These are phyloP conservation scores for Chrosomus eos DNA, from an alignment of 2,797 vertebrate species.

Conservation along the genomic window DNA sequence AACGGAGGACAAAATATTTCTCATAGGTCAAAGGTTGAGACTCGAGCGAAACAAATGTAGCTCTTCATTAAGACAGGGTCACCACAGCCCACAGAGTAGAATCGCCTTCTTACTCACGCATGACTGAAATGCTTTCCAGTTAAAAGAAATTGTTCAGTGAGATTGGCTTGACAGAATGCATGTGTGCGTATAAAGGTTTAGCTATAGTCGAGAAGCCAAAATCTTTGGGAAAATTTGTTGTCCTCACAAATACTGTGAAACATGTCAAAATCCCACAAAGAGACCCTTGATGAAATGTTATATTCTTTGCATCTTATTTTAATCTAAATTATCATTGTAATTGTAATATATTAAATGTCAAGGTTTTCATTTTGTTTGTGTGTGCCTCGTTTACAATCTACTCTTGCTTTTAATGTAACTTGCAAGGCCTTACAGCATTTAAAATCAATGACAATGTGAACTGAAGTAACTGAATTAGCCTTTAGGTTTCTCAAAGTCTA, in stretches of 20 bases:
- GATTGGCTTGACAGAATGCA: slow-evolving; percentile 3
- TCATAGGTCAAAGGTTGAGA: slow-evolving; percentile 11
- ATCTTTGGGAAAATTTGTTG: background rate
- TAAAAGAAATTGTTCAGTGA: background rate
- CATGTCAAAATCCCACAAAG: background rate
- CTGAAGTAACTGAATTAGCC: background rate
- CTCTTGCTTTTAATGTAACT: background rate
- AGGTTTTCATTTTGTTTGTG: slow-evolving; percentile 1
- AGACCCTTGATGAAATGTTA: background rate
- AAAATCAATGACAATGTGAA: background rate
- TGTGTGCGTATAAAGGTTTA: background rate
- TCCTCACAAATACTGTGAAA: background rate
- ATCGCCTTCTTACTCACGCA: slow-evolving; percentile 24
- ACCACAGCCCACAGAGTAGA: background rate
- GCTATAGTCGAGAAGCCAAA: background rate
- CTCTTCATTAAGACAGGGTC: slow-evolving; percentile 7
- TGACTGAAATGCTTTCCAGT: slow-evolving; percentile 3
- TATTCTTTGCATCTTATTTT: background rate
- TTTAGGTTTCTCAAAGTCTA: background rate
- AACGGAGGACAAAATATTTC: background rate
- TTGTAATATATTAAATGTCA: background rate
- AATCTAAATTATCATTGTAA: background rate
- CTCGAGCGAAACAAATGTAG: slow-evolving; percentile 10
- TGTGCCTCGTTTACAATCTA: background rate
- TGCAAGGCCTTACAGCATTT: background rate